Percentiles rank a stretch among this genome's conserved stretches.
phyloP scores from a whole-genome alignment of 2,113 vertebrate species.

The Hucho hucho region DNA sequence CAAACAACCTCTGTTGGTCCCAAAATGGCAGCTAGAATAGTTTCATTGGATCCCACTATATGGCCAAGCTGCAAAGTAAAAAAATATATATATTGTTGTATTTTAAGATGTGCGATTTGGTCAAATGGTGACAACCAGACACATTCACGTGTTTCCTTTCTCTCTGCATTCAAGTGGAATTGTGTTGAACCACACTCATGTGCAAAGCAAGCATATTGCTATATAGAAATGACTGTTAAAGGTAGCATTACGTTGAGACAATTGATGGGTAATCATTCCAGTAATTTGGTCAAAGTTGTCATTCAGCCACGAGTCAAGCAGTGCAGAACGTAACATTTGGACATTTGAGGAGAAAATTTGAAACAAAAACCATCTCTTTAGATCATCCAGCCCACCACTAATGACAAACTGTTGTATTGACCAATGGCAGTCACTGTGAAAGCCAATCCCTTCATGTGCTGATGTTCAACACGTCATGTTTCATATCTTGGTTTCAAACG shows the following conservation, averaged over 20 bases:
- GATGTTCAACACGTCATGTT: background rate
- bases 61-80: background rate
- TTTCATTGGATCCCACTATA: too few species aligned
- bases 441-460: background rate
- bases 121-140: too few species aligned
- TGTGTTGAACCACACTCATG: conserved; percentile 44
- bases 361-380: background rate
- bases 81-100: too few species aligned
- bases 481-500: too few species aligned
- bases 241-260: background rate
- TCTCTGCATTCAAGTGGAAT: background rate
- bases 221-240: background rate
- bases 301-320: background rate
- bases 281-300: background rate
- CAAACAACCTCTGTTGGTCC: background rate
- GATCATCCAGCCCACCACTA: conserved; percentile 54
- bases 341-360: background rate
- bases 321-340: background rate
- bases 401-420: conserved; percentile 68
- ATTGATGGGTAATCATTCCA: background rate
- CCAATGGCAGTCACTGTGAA: conserved; percentile 41
- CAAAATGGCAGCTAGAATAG: background rate
- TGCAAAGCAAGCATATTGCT: conserved; percentile 26
- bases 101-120: too few species aligned
- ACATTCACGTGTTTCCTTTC: background rate